These are phyloP conservation scores for Scrobipalpa costella DNA, from an alignment of 2,888 invertebrate species.

Conservation along the genomic window DNA sequence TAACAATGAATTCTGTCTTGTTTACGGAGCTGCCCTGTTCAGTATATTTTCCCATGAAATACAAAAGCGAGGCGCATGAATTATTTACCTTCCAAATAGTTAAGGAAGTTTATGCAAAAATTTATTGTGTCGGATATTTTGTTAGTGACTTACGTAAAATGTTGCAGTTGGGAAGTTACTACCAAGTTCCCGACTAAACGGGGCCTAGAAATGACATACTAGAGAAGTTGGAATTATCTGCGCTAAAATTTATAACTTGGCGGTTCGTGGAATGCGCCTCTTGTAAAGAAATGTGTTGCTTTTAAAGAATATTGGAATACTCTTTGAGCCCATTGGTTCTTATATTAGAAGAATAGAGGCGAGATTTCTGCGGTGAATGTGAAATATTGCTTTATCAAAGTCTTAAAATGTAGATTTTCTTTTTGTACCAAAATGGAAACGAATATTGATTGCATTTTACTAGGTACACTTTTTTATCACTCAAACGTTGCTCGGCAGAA, in stretches of 20 bases:
- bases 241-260: slow-evolving; percentile 13
- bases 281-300: slow-evolving; percentile 20
- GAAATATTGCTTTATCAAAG: too few species aligned
- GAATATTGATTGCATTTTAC: too few species aligned
- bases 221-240: slow-evolving; percentile 6
- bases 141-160: slow-evolving; percentile 49
- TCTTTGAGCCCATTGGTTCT: slow-evolving; percentile 2
- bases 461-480: too few species aligned
- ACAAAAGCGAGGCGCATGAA: background rate
- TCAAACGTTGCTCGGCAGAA: too few species aligned
- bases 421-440: too few species aligned
- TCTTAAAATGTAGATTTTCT: too few species aligned
- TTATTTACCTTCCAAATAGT: slow-evolving; percentile 31
- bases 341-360: too few species aligned
- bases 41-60: slow-evolving; percentile 3
- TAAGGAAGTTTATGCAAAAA: slow-evolving; percentile 49
- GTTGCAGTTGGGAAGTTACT: slow-evolving; percentile 46
- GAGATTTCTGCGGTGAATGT: background rate
- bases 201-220: slow-evolving; percentile 22
- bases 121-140: slow-evolving; percentile 53
- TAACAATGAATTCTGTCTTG: background rate
- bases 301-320: slow-evolving; percentile 23
- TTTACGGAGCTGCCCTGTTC: background rate
- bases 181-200: slow-evolving; percentile 42
- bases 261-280: slow-evolving; percentile 1